Percentiles rank a stretch among this genome's conserved stretches.
phyloP scores from a whole-genome alignment of 2,888 invertebrate genomes.

The Drosophila suboccidentalis region DNA sequence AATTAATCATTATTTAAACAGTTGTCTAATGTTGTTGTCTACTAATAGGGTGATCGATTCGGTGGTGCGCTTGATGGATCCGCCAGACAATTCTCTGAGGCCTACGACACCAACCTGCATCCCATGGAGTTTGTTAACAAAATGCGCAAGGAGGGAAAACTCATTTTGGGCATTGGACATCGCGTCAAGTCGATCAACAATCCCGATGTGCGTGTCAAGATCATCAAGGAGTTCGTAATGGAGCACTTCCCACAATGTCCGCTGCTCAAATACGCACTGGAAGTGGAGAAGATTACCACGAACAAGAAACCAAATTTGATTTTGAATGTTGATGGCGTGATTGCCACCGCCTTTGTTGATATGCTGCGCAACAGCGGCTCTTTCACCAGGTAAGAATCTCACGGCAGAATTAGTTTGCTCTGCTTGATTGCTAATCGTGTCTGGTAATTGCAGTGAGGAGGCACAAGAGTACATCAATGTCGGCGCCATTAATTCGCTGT shows the following conservation, averaged over 20 bases:
- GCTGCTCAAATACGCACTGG: constrained; percentile 97
- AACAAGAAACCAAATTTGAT: constrained; percentile 99
- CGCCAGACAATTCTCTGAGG: constrained; percentile 98
- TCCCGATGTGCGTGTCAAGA: constrained; percentile 98
- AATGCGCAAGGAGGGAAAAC: constrained; percentile 98
- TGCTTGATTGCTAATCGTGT: not conserved
- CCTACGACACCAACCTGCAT: constrained; percentile 96
- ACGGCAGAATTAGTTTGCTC: too few relatives aligned
- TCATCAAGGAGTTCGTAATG: constrained; percentile 97
- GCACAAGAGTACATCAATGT: constrained; percentile 99
- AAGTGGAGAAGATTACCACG: constrained; percentile 99
- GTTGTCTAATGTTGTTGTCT: not conserved
- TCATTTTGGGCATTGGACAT: constrained; percentile 99
- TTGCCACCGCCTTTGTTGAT: constrained; percentile 99
- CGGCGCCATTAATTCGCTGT: constrained; percentile 98
- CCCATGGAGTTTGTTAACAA: constrained; percentile 99
- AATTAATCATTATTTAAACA: not conserved
- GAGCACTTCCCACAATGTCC: constrained; percentile 97
- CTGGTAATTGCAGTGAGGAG: constrained; percentile 90
- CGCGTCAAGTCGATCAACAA: constrained; percentile 97
- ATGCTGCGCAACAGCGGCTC: constrained; percentile 96
- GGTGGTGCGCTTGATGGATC: constrained; percentile 99
- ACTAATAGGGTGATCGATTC: constrained; percentile 95
- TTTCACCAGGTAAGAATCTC: constrained; percentile 92
- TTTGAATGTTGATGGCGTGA: constrained; percentile 99